A percentile compares a stretch with the other conserved stretches of the same genome.
Conservation (phyloP, 2,113 vertebrate genomes). For the Peucedramus taeniatus region DNA sequence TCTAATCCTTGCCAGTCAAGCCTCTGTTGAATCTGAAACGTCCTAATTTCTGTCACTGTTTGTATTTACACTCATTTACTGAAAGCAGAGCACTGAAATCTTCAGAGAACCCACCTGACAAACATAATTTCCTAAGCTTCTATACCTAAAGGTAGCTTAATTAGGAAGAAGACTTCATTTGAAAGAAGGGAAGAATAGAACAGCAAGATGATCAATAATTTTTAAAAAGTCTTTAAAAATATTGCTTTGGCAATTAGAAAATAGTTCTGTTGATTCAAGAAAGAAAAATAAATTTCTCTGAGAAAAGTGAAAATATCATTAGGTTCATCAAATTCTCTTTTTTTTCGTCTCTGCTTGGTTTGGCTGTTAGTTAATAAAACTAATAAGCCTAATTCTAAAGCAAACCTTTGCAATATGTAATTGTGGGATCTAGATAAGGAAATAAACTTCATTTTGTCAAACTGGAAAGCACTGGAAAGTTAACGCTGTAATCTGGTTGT, state of each 20-base stretch:
- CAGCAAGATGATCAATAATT: not conserved
- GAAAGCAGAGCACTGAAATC: not conserved
- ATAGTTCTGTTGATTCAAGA: not conserved
- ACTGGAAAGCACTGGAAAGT: not conserved
- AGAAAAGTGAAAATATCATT: not conserved
- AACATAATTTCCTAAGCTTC: not conserved
- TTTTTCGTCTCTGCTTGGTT: not conserved
- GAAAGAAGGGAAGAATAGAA: not conserved
- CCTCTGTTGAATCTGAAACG: not conserved
- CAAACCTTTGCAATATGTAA: not conserved
- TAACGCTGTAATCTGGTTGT: not conserved
- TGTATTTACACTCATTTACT: not conserved
- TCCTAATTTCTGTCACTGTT: conserved; percentile 2
- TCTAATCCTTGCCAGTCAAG: not conserved
- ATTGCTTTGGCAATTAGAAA: not conserved
- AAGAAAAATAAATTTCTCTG: not conserved
- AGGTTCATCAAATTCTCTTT: not conserved
- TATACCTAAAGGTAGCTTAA: not conserved
- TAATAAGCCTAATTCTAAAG: not conserved
- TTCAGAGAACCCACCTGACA: not conserved
- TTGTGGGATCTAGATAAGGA: not conserved
- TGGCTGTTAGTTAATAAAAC: not conserved
- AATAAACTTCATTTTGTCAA: not conserved
- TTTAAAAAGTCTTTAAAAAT: not conserved
- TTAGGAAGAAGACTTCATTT: not conserved